phyloP scores from a whole-genome alignment of 2,797 vertebrate genomes.

The Sylvia borin region DNA sequence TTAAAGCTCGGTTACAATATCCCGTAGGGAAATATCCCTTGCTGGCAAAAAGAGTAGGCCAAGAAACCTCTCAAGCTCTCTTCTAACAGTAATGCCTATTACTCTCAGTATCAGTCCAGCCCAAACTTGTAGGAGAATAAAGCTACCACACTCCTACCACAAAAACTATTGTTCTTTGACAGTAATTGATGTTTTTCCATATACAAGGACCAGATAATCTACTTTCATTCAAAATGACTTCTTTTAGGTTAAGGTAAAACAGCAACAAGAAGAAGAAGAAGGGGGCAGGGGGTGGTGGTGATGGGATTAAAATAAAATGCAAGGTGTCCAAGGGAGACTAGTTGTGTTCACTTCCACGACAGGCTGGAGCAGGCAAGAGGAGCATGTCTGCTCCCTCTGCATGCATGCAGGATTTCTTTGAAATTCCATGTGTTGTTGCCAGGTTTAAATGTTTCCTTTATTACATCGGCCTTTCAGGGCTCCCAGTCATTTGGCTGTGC shows the following conservation, averaged over 20 bases:
- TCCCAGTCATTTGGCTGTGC: not conserved
- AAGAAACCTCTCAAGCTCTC: slow-evolving; percentile 46
- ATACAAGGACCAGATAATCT: slow-evolving; percentile 52
- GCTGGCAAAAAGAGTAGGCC: slow-evolving; percentile 1
- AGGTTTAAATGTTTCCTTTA: slow-evolving; percentile 5
- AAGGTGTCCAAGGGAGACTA: slow-evolving; percentile 8
- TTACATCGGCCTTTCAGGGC: not conserved
- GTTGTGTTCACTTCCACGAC: not conserved
- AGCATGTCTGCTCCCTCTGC: not conserved
- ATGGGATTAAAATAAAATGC: not conserved
- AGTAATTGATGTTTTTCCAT: slow-evolving; percentile 59
- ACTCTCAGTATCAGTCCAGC: slow-evolving; percentile 52
- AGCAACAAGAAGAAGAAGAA: not conserved
- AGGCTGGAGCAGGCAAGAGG: slow-evolving; percentile 20
- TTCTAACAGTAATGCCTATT: slow-evolving; percentile 21
- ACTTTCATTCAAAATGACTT: slow-evolving; percentile 40
- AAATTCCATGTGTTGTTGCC: not conserved
- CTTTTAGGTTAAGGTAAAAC: slow-evolving; percentile 34
- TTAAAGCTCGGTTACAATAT: slow-evolving; percentile 51
- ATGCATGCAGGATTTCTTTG: not conserved
- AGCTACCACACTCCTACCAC: slow-evolving; percentile 51
- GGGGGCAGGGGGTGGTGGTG: not conserved
- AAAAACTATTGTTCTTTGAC: slow-evolving; percentile 49
- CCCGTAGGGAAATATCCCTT: slow-evolving; percentile 32
- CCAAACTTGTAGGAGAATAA: slow-evolving; percentile 64